phyloP scores from a whole-genome alignment of 2,888 invertebrate genomes.

The Biston betularia region DNA sequence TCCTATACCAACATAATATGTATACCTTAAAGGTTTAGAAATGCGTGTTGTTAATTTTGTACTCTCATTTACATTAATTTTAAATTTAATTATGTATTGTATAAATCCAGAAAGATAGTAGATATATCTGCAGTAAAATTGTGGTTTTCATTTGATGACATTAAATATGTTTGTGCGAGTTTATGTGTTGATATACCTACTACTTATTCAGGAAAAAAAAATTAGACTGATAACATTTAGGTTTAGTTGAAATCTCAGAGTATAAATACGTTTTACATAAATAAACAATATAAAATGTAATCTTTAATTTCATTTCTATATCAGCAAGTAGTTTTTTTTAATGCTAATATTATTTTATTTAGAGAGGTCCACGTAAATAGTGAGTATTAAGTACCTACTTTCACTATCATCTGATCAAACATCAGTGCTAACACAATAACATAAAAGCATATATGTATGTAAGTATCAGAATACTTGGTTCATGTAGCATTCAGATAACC shows the following conservation, averaged over 20 bases:
- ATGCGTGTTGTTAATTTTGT: not conserved
- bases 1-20: not conserved
- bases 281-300: slow-evolving; percentile 45
- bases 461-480: slow-evolving; percentile 43
- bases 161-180: not conserved
- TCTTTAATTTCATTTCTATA: slow-evolving; percentile 14
- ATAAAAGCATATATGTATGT: slow-evolving; percentile 35
- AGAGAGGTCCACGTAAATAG: slow-evolving; percentile 24
- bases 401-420: slow-evolving; percentile 24
- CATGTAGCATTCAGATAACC: slow-evolving; percentile 55
- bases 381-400: slow-evolving; percentile 24
- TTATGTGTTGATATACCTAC: not conserved
- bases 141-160: too few species aligned
- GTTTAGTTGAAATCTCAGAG: slow-evolving; percentile 55
- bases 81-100: not conserved
- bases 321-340: slow-evolving; percentile 7
- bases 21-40: not conserved
- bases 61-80: not conserved
- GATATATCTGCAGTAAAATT: not conserved
- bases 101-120: not conserved
- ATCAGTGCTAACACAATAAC: slow-evolving; percentile 29
- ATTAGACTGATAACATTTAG: slow-evolving; percentile 63
- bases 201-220: slow-evolving; percentile 31
- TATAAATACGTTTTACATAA: slow-evolving; percentile 50
- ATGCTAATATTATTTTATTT: slow-evolving; percentile 4